Evolutionary conservation across 2,797 vertebrate genomes (phyloP).

Genomic region (Alca torda): DNA sequence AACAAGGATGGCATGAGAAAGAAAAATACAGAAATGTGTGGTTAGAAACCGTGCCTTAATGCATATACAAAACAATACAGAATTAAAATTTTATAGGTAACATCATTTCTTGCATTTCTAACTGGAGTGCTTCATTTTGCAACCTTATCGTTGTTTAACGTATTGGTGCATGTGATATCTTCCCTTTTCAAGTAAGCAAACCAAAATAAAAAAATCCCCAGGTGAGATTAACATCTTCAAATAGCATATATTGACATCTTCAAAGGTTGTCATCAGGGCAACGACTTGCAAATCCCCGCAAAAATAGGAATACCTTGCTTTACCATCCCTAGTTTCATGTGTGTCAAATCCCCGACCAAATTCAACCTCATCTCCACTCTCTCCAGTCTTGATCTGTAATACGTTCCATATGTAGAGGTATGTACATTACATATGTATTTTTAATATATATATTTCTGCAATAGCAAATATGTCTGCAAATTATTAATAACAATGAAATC

Average conservation of each 20-base stretch:
- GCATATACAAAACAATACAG: conserved; percentile 7
- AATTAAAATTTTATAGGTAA: conserved; percentile 54
- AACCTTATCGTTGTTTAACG: background rate
- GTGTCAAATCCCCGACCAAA: background rate
- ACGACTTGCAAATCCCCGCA: background rate
- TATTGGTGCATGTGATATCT: background rate
- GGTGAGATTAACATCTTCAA: background rate
- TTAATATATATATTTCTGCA: background rate
- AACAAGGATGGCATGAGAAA: conserved; percentile 19
- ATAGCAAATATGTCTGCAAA: background rate
- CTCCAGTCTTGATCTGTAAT: background rate
- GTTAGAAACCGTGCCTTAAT: conserved; percentile 19
- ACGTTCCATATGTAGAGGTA: background rate
- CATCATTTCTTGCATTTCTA: conserved; percentile 33
- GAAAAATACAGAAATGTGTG: conserved; percentile 25
- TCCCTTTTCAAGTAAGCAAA: background rate
- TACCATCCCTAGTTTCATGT: background rate
- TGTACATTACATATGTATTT: too few species aligned
- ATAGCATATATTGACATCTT: background rate
- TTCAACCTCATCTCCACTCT: background rate
- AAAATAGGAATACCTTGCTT: background rate
- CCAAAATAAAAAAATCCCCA: background rate
- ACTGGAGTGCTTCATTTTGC: background rate
- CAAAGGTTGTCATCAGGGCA: background rate
- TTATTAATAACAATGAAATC: background rate